Base-by-base conservation (phyloP, 2,888 invertebrate species). In the Piscicola geometra region DNA sequence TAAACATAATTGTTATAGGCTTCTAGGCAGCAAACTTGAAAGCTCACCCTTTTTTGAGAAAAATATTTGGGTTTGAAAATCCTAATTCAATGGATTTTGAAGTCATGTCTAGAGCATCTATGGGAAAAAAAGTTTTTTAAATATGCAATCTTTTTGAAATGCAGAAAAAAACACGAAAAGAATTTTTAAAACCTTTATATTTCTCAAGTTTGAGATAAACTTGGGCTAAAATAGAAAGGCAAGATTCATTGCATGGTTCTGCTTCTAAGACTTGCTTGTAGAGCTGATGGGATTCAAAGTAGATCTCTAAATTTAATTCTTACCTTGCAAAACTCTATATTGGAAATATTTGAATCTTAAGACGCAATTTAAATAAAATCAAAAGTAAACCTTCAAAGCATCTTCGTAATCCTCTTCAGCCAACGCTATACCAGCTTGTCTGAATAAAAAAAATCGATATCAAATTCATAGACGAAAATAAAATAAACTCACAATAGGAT, bases 31-130 rank as follows among this genome's bases (percentile, higher is more conserved):
- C 21, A 60, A 30, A 52, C 67, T 79, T 25, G 21, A 5, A 25
- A 25, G 9, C 9, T 75, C 78, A 82, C 82, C 83, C 83, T 81
- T 83, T 82, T 75, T 83, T 81, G 0, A 82, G 74, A 72, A 78
- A 80, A 52, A 82, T 83, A 77, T 82, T 82, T n/a, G 77, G 69
- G 80, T 81, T 83, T 41, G 80, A 81, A 28, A 81, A 79, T 78
- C 82, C 82, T 30, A 83, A 69, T 30, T 79, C 67, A n/a, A 82
- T 71, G 5, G 82, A 82, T 71, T 81, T 81, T 36, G 78, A 77
- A 60, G 81, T 81, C 78, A 83, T 83, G 52, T 77, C 77, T 25
- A 80, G 77, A 60, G 83, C 82, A 60, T 82, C 83, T 83, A 79
- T 75, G 80, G 82, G 35, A 71, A 35, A 41, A 71, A 75, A 36